Base-by-base conservation (phyloP, 2,888 invertebrate genomes). In the Isotomurus palustris region DNA sequence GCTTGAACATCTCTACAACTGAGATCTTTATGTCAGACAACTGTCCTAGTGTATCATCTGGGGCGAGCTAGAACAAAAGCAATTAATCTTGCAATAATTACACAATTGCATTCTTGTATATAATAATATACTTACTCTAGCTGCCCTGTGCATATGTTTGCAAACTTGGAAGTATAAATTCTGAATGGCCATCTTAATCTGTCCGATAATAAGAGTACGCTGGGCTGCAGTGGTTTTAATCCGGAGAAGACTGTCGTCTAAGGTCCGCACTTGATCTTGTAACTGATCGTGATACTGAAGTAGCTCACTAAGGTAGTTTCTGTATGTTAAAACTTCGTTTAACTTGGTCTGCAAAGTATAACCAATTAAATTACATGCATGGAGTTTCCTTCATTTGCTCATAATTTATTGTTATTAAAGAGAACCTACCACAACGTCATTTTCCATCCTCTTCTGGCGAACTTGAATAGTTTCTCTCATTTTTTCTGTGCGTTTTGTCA, bases 211-310 rank as follows among this genome's bases (percentile, higher is more conserved):
- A 1, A 64, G 49, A 2, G 70, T 67, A 40, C 70, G 44, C n/a
- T 64, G 59, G 1, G 70, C 70, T 2, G 70, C 66, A 0, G 70
- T 70, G 0, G 64, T 60, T 40, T 70, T 68, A 24, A 66, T 66
- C 40, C 66, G 53, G 10, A 65, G 36, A 4, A 70, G 40, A 40
- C 62, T 60, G n/a, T 67, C 67, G 38, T 70, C 68, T 5, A 70
- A 49, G 5, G 61, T 49, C 1, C 58, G 47, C 10, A 61, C 59
- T 21, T 67, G 60, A 17, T 68, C 64, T 32, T 64, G 56, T 2
- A 68, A 38, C 6, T 38, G 27, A 8, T 60, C 57, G 22, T 67
- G 59, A 25, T 66, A 67, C 6, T 66, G 66, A 38, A 64, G 53
- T 2, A 70, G 51, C 40, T 70, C 68, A 19, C 62, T 62, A 12